Percentiles rank a stretch among this genome's conserved stretches.
Conservation (phyloP, 2,113 vertebrate genomes). For the Clarias macrocephalus region DNA sequence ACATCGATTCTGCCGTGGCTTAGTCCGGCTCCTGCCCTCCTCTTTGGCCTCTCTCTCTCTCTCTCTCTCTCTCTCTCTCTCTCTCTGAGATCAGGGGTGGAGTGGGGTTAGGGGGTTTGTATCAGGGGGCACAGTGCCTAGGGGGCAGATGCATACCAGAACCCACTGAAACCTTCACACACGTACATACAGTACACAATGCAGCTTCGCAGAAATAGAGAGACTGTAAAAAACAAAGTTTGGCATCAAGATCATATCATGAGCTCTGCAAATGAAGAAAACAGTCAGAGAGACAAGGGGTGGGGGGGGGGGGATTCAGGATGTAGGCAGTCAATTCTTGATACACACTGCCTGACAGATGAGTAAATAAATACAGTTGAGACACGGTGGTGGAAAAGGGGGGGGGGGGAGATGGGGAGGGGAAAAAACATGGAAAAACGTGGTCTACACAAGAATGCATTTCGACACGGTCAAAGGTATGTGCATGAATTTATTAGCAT, state of each 20-base stretch:
- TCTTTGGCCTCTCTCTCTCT: neutral
- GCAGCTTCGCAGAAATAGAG: neutral
- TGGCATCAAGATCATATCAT: conserved; percentile 37
- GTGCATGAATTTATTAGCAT: conserved; percentile 13
- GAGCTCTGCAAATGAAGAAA: conserved; percentile 22
- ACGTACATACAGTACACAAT: neutral
- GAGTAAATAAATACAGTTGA: conserved; percentile 41
- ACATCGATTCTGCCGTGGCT: conserved; percentile 71
- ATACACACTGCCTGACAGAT: conserved; percentile 14
- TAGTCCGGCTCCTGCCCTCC: conserved; percentile 51
- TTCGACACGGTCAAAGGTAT: neutral
- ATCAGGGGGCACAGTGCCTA: conserved; percentile 27
- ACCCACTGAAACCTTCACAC: conserved; percentile 2
- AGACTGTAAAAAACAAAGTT: neutral
- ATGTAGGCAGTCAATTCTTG: conserved; percentile 47
- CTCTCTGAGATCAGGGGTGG: neutral
- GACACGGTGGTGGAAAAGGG: conserved; percentile 11
- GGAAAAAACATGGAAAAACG: conserved; percentile 18
- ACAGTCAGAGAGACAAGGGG: conserved; percentile 5
- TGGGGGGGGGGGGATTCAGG: neutral
- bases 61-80: too few relatives aligned
- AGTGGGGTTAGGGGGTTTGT: neutral
- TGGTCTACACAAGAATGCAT: conserved; percentile 38
- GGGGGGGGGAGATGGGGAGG: neutral
- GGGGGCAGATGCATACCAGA: conserved; percentile 9